Evolutionary conservation across 2,113 vertebrate genomes (phyloP).

Genomic region (Eptesicus fuscus): DNA sequence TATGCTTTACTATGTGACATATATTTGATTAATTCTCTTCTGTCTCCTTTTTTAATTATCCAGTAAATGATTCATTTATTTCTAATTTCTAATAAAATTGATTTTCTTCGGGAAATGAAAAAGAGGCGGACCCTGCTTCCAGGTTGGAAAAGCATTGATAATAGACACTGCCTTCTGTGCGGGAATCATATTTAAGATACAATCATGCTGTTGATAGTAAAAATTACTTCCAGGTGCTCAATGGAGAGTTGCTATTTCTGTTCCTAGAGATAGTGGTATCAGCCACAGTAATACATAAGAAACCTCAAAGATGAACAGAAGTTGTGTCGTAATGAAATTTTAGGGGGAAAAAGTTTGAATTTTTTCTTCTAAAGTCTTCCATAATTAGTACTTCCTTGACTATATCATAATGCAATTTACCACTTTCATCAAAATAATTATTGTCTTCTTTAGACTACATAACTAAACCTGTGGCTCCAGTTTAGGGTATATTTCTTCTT

Average conservation of each 20-base stretch:
- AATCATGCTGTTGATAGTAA: neutral
- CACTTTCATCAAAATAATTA: constrained; percentile 49
- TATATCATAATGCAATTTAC: neutral
- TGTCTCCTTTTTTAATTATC: neutral
- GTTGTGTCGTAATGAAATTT: neutral
- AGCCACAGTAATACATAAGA: neutral
- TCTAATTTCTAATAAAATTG: neutral
- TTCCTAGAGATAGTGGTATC: neutral
- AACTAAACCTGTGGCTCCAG: neutral
- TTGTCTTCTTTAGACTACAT: constrained; percentile 12
- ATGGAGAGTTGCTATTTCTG: neutral
- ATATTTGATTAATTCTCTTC: neutral
- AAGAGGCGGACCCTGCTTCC: neutral
- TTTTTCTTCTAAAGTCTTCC: constrained; percentile 48
- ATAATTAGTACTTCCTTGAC: neutral
- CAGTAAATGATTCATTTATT: neutral
- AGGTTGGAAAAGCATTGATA: neutral
- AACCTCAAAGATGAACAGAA: neutral
- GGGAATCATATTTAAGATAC: neutral
- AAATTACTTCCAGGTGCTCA: neutral
- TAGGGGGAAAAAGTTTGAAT: neutral
- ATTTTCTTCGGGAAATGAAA: neutral
- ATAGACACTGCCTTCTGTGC: neutral
- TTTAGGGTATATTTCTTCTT: constrained; percentile 16
- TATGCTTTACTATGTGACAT: neutral